Base-by-base conservation (phyloP, 53 echinoderm and acorn worm species). In the Arbacia lixula region DNA sequence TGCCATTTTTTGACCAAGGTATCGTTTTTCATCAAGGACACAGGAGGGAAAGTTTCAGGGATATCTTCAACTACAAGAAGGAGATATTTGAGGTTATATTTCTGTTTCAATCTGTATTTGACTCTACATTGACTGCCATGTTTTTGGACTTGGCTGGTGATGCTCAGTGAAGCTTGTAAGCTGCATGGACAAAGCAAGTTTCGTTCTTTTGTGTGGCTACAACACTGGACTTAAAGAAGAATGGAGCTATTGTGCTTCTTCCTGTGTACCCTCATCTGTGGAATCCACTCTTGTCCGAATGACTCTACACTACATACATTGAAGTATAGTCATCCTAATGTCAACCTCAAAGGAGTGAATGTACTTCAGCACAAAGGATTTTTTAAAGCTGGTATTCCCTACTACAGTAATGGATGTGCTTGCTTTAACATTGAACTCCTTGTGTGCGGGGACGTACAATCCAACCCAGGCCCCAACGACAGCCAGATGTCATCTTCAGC, bases 391-490 rank as follows among this genome's bases (percentile, higher is more conserved):
- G 33, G 12, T 5, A 61, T 61, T 20, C 61, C 61, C 5, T 61
- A 61, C 61, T 61, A 61, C n/a, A 29, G 61, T 61, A 61, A 61
- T 61, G 1, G 30, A 12, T 61, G 61, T 61, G 61, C 29, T 6
- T 29, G 8, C 33, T 61, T 61, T 33, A 61, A 61, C 21, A 61
- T 61, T 11, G 12, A 61, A 30, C 61, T 61, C 29, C 32, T 61
- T 30, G 61, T 29, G 1, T 14, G 29, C 3, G 61, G 61, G 31
- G 61, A 61, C 61, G 33, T 61, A 31, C 31, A 61, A 28, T 33
- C 61, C 3, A 61, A 61, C 61, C 61, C 61, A 61, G 61, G 61
- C 61, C 61, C 61, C 12, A 33, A 30, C 61, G 33, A 27, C 21
- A 61, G 31, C 32, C 30, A 28, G 33, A 28, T 1, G 2, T 1